These are phyloP conservation scores for Myodes glareolus DNA, from an alignment of 2,113 vertebrate species.

Conservation along the genomic window DNA sequence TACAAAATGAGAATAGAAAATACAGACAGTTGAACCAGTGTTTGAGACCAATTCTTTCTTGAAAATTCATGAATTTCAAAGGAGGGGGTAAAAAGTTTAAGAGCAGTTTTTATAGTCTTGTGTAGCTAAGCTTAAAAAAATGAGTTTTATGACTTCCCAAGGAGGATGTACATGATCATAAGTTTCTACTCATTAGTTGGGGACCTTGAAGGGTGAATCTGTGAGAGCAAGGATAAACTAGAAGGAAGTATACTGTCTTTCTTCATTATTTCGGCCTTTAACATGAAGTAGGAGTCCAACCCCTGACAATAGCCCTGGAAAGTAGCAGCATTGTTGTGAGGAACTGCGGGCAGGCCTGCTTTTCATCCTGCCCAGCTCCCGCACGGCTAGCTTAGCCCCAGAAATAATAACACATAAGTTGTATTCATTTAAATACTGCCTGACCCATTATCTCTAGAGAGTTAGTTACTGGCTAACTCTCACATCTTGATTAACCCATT, in stretches of 20 bases:
- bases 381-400: too few relatives aligned
- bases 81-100: not conserved
- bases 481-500: too few relatives aligned
- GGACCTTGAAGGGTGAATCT: not conserved
- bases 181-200: not conserved
- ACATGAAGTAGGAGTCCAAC: not conserved
- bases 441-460: too few relatives aligned
- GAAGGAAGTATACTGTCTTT: not conserved
- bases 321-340: not conserved
- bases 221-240: not conserved
- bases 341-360: too few relatives aligned
- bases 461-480: too few relatives aligned
- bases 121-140: not conserved
- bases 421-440: too few relatives aligned
- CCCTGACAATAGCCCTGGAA: not conserved
- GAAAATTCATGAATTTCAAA: conserved; percentile 35
- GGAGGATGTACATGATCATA: not conserved
- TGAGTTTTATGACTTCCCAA: not conserved
- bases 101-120: not conserved
- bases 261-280: not conserved
- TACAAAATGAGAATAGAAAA: not conserved
- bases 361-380: too few relatives aligned
- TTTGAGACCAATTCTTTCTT: not conserved
- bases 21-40: not conserved
- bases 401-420: too few relatives aligned